Evolutionary conservation across 2,113 vertebrate genomes (phyloP), one percentile per base, ranked within the genome.

Genomic region (Verasper variegatus): DNA sequence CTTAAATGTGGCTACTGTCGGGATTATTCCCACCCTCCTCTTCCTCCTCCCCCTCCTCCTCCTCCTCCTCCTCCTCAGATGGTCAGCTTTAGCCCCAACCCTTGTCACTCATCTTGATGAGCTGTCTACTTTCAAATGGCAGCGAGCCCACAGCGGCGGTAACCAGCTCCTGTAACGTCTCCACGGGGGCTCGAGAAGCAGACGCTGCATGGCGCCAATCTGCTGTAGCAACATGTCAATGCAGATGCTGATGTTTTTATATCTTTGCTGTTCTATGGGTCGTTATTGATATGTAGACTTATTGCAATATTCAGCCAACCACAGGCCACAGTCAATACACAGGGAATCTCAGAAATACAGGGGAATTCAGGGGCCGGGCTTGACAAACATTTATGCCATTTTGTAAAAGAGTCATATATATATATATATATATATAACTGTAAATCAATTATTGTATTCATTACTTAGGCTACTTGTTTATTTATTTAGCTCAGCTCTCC

Each of bases 41-140:
- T 26, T 5, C 37, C 27, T 71, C 60, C 71, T 76, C 64, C 47
- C 5, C 47, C 18, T 51, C 49, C 18, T 51, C 51, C 49, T 56
- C 76, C 64, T 49, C 47, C 37, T 42, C 23, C 59, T 20, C 40
- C 24, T 71, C 60, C 71, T 76, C 61, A 49, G 74, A 68, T 80
- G 85, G 86, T 88, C 86, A 89, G 63, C 77, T 78, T 81, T 65
- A 74, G 71, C 79, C 69, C 81, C 58, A 68, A 31, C 74, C 69
- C 71, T 49, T 81, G 85, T 88, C 85, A 85, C 74, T 91, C 85
- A 90, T 88, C 56, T 74, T 88, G 82, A 91, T 80, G 80, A 80
- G 85, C 79, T 79, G 81, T 82, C 78, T 81, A 27, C 57, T 83
- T 78, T 87, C 69, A 82, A 88, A 84, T 82, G 83, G 80, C 80